A percentile compares a stretch with the other conserved stretches of the same genome.
Conservation (phyloP, 2,797 vertebrate genomes). For the Arrhamphus sclerolepis region DNA sequence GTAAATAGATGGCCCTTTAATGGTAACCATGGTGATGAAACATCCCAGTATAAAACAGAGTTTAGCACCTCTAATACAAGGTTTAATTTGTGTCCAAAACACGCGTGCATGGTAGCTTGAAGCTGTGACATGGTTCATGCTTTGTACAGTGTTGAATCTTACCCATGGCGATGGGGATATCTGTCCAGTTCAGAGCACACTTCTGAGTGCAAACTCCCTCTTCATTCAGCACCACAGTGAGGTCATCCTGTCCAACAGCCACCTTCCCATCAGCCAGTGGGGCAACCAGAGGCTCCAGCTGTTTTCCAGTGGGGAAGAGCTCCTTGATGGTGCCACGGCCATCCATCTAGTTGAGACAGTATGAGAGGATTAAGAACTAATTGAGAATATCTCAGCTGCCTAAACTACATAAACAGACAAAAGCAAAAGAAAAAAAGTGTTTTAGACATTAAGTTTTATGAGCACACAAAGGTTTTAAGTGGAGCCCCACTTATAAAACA, state of each 20-base stretch:
- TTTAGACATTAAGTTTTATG: too few species aligned
- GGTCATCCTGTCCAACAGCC: conserved; percentile 96
- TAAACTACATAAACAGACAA: too few species aligned
- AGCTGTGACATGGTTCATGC: too few species aligned
- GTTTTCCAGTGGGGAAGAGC: conserved; percentile 97
- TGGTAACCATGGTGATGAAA: too few species aligned
- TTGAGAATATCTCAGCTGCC: too few species aligned
- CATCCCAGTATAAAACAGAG: too few species aligned
- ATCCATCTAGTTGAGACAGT: conserved; percentile 85
- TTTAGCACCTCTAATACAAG: too few species aligned
- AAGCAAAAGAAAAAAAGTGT: too few species aligned
- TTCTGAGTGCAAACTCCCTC: conserved; percentile 97
- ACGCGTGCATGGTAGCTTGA: too few species aligned
- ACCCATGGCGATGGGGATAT: conserved; percentile 99
- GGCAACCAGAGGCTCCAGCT: conserved; percentile 93
- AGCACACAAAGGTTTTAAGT: too few species aligned
- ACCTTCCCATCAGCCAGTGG: conserved; percentile 97
- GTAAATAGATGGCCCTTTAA: too few species aligned
- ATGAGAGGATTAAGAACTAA: neutral
- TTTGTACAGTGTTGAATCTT: conserved; percentile 56
- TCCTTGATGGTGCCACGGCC: conserved; percentile 96
- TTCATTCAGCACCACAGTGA: conserved; percentile 96
- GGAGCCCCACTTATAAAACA: neutral
- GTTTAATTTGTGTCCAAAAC: too few species aligned
- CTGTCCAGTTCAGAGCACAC: conserved; percentile 97